Evolutionary conservation across 2,888 invertebrate genomes (phyloP).

Genomic region (Parasteatoda lunata): DNA sequence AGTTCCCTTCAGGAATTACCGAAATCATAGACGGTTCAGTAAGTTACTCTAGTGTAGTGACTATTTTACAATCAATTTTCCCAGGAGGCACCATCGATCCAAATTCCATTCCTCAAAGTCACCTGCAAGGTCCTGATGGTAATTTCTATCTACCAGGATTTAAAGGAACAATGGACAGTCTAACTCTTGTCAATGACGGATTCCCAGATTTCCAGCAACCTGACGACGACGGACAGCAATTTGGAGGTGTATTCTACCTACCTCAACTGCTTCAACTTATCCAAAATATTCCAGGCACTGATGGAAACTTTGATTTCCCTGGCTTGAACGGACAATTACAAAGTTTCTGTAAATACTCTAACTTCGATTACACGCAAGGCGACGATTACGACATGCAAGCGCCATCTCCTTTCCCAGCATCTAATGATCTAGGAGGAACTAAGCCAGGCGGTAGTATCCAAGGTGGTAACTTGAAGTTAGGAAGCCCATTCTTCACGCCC

Average conservation of each 20-base stretch:
- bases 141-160: conserved; percentile 24
- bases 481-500: not conserved
- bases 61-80: conserved; percentile 11
- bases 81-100: conserved; percentile 14
- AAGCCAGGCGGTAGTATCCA: not conserved
- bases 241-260: conserved; percentile 26
- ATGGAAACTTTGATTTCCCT: conserved; percentile 13
- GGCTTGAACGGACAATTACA: conserved; percentile 14
- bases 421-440: not conserved
- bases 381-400: not conserved
- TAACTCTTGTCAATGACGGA: not conserved
- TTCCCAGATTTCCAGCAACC: not conserved
- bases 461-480: not conserved
- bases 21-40: conserved; percentile 3
- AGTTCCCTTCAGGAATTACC: not conserved
- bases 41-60: conserved; percentile 13
- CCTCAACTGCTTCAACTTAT: conserved; percentile 27
- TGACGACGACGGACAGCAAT: not conserved
- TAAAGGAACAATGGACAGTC: conserved; percentile 7
- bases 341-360: not conserved
- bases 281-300: not conserved
- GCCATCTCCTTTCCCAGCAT: not conserved
- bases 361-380: conserved; percentile 18
- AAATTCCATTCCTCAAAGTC: conserved; percentile 3
- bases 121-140: not conserved